Base-by-base conservation (phyloP, 2,888 invertebrate genomes). In the Lumbricus terrestris region DNA sequence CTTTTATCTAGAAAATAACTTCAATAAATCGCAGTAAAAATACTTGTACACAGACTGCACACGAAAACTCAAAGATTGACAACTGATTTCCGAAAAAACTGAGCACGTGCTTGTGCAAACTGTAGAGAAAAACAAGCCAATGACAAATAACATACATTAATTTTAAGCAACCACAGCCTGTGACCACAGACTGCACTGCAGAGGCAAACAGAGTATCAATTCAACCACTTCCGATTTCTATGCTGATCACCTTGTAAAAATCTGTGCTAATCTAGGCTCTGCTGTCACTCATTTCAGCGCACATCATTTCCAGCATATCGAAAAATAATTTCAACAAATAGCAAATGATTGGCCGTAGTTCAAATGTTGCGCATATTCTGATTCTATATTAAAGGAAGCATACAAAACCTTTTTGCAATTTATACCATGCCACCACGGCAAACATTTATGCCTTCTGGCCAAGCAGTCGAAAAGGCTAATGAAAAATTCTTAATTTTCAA, bases 71-170 rank as follows among this genome's bases (percentile, higher is more conserved):
- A n/a, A n/a, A 69, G 69, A 69, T 11, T 69, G 69, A 69, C 69
- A 69, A 69, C 69, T 69, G 29, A 69, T n/a, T 69, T 69, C 69
- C n/a, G 8, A 69, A 69, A n/a, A 69, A 69, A 69, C 29, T 69
- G 69, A 69, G n/a, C 69, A 69, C n/a, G n/a, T 69, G 69, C 69
- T 69, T n/a, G 69, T 69, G 69, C 69, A 69, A 69, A 69, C n/a
- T n/a, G 69, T 69, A 69, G 69, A n/a, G 16, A 69, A 69, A 69
- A 69, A 69, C 23, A 23, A 69, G 8, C 29, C 69, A 8, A 69
- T n/a, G 8, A n/a, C 29, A 29, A n/a, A 69, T 3, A 69, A 69
- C 69, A 69, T 8, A 69, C 69, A n/a, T n/a, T 11, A 69, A n/a
- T 69, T 47, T 69, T 69, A 69, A 69, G 16, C 69, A 69, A 69